Evolutionary conservation across 2,797 vertebrate species (phyloP).

Genomic region (Notamacropus eugenii): DNA sequence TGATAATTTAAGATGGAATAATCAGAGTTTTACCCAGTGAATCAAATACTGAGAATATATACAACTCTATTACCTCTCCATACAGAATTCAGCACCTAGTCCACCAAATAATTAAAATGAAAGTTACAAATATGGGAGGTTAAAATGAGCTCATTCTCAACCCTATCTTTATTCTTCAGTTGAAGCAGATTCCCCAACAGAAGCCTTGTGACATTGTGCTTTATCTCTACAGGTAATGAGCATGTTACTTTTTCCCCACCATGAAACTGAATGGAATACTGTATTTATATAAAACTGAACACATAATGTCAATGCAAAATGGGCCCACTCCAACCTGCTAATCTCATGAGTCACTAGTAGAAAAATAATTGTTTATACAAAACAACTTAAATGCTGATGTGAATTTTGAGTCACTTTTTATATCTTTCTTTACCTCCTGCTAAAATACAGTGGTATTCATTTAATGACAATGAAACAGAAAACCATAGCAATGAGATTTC

Average conservation of each 20-base stretch:
- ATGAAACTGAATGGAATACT: conserved; percentile 52
- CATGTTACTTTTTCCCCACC: background rate
- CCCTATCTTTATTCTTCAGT: background rate
- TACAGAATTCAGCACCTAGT: background rate
- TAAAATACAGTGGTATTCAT: conserved; percentile 26
- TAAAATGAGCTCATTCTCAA: background rate
- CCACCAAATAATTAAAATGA: background rate
- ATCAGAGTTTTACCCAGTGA: background rate
- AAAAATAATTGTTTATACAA: conserved; percentile 20
- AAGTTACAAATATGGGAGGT: background rate
- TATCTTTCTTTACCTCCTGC: background rate
- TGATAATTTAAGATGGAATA: background rate
- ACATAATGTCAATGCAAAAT: conserved; percentile 28
- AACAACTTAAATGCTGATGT: conserved; percentile 10
- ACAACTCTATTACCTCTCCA: background rate
- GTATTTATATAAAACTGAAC: conserved; percentile 40
- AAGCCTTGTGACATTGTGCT: background rate
- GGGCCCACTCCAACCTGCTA: background rate
- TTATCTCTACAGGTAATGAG: conserved; percentile 29
- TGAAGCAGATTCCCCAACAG: background rate
- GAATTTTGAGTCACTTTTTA: conserved; percentile 38
- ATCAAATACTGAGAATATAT: background rate
- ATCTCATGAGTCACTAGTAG: conserved; percentile 35
- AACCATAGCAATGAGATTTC: background rate
- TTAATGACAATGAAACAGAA: background rate